Evolutionary conservation across 2,888 invertebrate species (phyloP).

Genomic region (Physocephala rufipes): DNA sequence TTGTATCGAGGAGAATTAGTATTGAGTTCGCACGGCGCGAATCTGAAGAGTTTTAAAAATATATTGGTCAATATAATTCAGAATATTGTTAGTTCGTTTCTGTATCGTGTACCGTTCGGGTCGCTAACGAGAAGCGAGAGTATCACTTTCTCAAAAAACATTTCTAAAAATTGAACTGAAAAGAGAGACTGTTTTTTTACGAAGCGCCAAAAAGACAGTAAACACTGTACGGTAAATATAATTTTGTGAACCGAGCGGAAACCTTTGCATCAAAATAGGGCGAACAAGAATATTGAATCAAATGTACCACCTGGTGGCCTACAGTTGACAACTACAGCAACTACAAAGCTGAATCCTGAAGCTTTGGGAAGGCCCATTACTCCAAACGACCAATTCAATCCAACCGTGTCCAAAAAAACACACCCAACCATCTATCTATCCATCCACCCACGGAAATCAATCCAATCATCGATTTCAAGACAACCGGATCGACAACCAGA

Average conservation of each 20-base stretch:
- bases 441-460: neutral
- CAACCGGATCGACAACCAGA: too few species aligned
- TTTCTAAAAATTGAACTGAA: slow-evolving; percentile 9
- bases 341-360: slow-evolving; percentile 45
- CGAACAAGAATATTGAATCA: slow-evolving; percentile 54
- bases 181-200: too few species aligned
- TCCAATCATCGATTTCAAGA: too few species aligned
- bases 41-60: neutral
- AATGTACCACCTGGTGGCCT: slow-evolving; percentile 62
- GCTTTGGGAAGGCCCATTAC: slow-evolving; percentile 32
- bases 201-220: neutral
- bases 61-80: neutral
- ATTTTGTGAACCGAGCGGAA: neutral
- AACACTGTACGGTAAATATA: neutral
- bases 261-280: slow-evolving; percentile 50
- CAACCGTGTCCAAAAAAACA: slow-evolving; percentile 32
- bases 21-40: neutral
- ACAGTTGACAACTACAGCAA: slow-evolving; percentile 57
- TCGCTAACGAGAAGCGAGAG: slow-evolving; percentile 13
- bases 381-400: slow-evolving; percentile 32
- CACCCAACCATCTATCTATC: slow-evolving; percentile 16
- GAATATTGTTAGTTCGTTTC: slow-evolving; percentile 8
- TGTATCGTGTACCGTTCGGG: slow-evolving; percentile 3
- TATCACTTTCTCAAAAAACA: neutral
- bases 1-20: neutral